Evolutionary conservation across 1,140 invertebrate species (phyloP), one percentile per base, ranked within the genome.

Genomic region (Dreissena polymorpha): DNA sequence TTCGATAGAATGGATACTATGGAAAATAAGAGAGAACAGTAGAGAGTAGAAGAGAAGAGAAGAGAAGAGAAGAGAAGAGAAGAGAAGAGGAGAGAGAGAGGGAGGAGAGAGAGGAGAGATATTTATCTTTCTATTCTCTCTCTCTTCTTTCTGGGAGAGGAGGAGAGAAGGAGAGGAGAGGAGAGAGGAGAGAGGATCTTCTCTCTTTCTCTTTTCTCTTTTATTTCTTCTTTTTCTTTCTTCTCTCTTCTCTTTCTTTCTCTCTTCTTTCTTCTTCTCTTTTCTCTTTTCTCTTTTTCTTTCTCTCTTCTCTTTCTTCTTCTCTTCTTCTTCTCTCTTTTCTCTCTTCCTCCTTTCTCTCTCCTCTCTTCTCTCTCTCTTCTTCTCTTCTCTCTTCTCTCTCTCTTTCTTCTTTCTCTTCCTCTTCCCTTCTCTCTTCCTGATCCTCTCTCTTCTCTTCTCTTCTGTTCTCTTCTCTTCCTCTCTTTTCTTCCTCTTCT

Each of bases 401-500:
- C 12, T 23, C 23, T 23, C 23, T 10, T 67, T 25, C 65, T 10
- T 10, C 12, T 23, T 25, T 25, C 23, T 23, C 65, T 67, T n/a
- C n/a, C 65, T 67, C 25, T 25, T 67, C 23, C 23, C 65, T 12
- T 23, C 25, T 67, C 65, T 14, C 65, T 23, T 23, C 65, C 65
- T 14, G 65, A 67, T 67, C 65, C 23, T 25, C 65, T 67, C 65
- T 67, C 65, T 67, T 25, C 65, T n/a, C n/a, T n/a, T n/a, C n/a
- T 23, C 65, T 23, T 23, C 65, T 13, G 12, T 23, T 12, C 12
- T 23, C 25, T 23, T 67, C 25, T 23, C 65, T 14, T 25, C 65
- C 23, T 23, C 23, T 23, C 23, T 14, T 23, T 23, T 12, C 23
- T 23, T 25, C 23, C 65, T 25, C 65, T 12, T 12, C 65, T 67